Percentiles rank a stretch among this genome's conserved stretches.
These are phyloP conservation scores for Argya squamiceps DNA, from an alignment of 2,797 vertebrate species.

Conservation along the genomic window DNA sequence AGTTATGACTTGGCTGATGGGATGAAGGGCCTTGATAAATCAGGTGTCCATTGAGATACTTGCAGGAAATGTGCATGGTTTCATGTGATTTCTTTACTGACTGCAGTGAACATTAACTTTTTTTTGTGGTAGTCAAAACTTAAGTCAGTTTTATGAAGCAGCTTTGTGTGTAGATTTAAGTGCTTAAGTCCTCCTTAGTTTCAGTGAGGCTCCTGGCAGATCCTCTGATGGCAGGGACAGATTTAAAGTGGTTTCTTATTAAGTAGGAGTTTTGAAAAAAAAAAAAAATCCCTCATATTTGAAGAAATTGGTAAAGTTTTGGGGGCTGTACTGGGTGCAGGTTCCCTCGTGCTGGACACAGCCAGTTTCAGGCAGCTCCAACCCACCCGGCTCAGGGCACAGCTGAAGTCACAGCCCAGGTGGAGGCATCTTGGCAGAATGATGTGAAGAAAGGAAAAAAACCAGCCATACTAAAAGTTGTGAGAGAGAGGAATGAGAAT, in stretches of 20 bases:
- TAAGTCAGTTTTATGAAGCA: background rate
- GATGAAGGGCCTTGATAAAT: background rate
- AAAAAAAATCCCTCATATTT: background rate
- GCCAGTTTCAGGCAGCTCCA: background rate
- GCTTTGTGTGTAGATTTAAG: background rate
- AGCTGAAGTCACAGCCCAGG: too few species aligned
- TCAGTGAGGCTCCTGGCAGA: background rate
- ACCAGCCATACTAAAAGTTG: background rate
- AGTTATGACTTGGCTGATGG: background rate
- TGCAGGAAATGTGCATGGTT: background rate
- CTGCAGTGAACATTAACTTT: background rate
- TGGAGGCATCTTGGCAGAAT: background rate
- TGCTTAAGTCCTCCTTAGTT: background rate
- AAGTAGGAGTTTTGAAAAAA: background rate
- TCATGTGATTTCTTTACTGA: background rate
- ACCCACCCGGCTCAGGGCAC: fast-evolving
- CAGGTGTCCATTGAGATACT: background rate
- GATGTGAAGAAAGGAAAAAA: background rate
- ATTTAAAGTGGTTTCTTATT: background rate
- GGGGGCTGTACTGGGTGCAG: fast-evolving
- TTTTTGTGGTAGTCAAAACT: background rate
- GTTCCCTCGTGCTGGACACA: background rate
- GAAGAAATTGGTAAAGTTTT: background rate
- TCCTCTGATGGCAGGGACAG: background rate
- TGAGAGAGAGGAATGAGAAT: background rate